Evolutionary conservation across 2,888 invertebrate genomes (phyloP).

Genomic region (Aphodius granarius): DNA sequence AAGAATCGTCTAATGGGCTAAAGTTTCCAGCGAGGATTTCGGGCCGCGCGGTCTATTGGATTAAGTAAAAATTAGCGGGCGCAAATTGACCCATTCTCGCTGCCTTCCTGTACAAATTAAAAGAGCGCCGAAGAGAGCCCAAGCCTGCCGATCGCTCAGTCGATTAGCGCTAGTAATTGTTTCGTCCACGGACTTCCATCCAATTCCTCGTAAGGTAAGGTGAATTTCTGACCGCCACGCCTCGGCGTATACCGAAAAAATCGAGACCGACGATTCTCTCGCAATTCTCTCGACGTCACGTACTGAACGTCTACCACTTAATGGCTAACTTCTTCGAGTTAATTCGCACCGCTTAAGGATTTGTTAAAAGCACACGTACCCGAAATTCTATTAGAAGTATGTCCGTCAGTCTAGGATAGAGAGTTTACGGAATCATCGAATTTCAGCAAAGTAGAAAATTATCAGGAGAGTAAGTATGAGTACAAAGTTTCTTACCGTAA

Average conservation of each 20-base stretch:
- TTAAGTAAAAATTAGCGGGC: slow-evolving; percentile 11
- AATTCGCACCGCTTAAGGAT: neutral
- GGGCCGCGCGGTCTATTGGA: slow-evolving; percentile 4
- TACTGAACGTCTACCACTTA: slow-evolving; percentile 9
- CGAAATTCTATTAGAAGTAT: neutral
- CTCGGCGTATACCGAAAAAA: neutral
- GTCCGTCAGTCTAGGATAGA: too few relatives aligned
- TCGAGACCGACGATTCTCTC: slow-evolving; percentile 3
- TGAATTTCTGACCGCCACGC: neutral
- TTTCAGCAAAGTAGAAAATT: too few relatives aligned
- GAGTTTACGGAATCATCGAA: too few relatives aligned
- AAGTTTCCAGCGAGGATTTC: slow-evolving; percentile 4
- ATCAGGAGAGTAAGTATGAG: too few relatives aligned
- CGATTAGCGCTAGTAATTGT: slow-evolving; percentile 10
- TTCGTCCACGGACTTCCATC: slow-evolving; percentile 3
- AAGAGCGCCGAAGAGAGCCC: slow-evolving; percentile 4
- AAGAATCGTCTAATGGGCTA: slow-evolving; percentile 9
- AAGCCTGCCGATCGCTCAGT: neutral
- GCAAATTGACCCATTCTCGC: neutral
- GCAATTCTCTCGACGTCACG: neutral
- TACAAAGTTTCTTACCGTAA: too few relatives aligned
- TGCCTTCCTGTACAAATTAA: neutral
- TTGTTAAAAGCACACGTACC: neutral
- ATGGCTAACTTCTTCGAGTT: slow-evolving; percentile 4
- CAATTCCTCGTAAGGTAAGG: neutral